Base-by-base conservation (phyloP, 2,888 invertebrate genomes). In the Coenonympha glycerion region DNA sequence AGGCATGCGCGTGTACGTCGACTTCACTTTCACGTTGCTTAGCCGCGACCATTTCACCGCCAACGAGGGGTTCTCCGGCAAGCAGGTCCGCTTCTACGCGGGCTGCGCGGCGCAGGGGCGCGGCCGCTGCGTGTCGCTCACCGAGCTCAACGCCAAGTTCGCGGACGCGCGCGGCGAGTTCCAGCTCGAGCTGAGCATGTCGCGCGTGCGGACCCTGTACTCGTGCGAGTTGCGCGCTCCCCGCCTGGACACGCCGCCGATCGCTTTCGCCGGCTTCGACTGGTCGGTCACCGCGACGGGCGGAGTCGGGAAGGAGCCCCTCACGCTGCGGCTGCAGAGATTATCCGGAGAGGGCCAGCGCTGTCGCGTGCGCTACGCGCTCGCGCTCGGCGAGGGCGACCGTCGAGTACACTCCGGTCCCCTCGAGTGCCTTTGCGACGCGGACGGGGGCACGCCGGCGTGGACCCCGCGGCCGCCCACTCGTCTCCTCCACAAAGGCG, bases 31-130 rank as follows among this genome's bases (percentile, higher is more conserved):
- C 76, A 94, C 93, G 4, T 88, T 94, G 41, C 88, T 94, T 54
- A 94, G 94, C 69, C 90, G 93, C 37, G 93, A 94, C 64, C 94
- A 95, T 77, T 95, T 94, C 78, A 93, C 93, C 53, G 91, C 91
- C 65, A 95, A 94, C 77, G 94, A 94, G 74, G 90, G 91, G 16
- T 94, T 93, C 82, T 91, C 92, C 46, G 93, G 94, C 52, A 93
- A 93, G 70, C 91, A 92, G 68, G 92, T 92, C 59, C 79, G 84
- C 49, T 92, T 92, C 73, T 91, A 89, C 53, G 89, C 90, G 61
- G 92, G 92, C 34, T 90, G 91, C 41, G 91, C 92, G 1, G 92
- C 92, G 11, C 92, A 93, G 68, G 93, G 93, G 2, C 92, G 92
- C 66, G 88, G 92, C 16, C 91, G 92, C 67, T 92, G 92, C 79